These are phyloP conservation scores for Pogonomyrmex barbatus DNA, from an alignment of 1,140 invertebrate species.

Conservation along the genomic window DNA sequence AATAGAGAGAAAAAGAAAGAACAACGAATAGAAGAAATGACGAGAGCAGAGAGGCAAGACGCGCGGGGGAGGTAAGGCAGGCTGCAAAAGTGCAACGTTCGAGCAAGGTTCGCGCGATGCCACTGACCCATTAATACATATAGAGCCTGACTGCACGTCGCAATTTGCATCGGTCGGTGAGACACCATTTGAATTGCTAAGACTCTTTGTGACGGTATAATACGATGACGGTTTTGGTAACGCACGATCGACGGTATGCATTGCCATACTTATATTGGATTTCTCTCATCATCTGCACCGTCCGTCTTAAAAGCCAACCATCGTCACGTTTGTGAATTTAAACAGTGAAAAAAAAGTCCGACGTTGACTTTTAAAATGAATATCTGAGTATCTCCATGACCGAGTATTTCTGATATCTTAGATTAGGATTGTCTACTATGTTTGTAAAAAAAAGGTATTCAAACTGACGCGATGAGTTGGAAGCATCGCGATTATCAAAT, in stretches of 20 bases:
- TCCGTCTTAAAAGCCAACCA: neutral
- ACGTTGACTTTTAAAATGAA: neutral
- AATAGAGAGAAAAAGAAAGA: constrained; percentile 25
- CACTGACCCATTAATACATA: constrained; percentile 86
- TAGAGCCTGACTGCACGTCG: constrained; percentile 75
- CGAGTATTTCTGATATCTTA: neutral
- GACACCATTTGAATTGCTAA: constrained; percentile 79
- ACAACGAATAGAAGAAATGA: constrained; percentile 45
- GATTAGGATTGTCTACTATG: neutral
- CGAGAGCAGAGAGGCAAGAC: constrained; percentile 44
- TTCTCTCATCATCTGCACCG: neutral
- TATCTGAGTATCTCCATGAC: neutral
- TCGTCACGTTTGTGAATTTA: constrained; percentile 38
- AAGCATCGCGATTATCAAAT: constrained; percentile 32
- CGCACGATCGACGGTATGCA: constrained; percentile 52
- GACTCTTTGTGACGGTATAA: constrained; percentile 77
- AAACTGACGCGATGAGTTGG: neutral
- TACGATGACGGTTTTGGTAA: constrained; percentile 67
- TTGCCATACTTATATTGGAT: neutral
- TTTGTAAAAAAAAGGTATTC: neutral
- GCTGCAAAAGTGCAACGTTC: constrained; percentile 82
- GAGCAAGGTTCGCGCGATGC: constrained; percentile 81
- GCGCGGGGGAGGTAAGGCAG: constrained; percentile 29
- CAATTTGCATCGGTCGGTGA: constrained; percentile 71
- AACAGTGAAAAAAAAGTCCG: constrained; percentile 31